A percentile compares a stretch with the other conserved stretches of the same genome.
Evolutionary conservation across 2,888 invertebrate genomes (phyloP).

Genomic region (Pterostichus niger): DNA sequence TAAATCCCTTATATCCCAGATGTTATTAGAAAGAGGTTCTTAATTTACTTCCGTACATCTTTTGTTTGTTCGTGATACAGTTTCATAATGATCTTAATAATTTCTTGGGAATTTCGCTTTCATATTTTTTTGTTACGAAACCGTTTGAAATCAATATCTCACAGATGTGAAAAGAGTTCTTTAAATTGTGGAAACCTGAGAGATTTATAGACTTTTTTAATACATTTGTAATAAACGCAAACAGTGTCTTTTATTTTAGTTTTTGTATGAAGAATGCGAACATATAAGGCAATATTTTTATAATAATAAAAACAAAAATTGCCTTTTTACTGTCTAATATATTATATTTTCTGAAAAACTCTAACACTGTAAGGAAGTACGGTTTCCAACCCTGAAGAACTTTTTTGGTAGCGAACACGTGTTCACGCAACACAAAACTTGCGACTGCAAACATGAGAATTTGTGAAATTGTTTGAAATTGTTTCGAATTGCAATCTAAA

Average conservation of each 20-base stretch:
- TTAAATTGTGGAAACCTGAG: neutral
- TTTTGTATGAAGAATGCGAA: slow-evolving; percentile 7
- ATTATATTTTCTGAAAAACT: neutral
- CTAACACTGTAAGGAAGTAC: too few relatives aligned
- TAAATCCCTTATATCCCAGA: slow-evolving; percentile 2
- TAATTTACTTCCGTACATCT: slow-evolving; percentile 22
- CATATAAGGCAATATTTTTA: slow-evolving; percentile 21
- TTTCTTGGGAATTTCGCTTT: neutral
- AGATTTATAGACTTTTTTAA: slow-evolving; percentile 34
- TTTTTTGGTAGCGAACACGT: neutral
- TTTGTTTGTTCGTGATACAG: slow-evolving; percentile 14
- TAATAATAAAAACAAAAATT: slow-evolving; percentile 35
- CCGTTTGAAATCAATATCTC: neutral
- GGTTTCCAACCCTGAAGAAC: neutral
- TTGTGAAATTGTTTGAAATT: slow-evolving; percentile 1
- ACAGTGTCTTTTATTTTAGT: neutral
- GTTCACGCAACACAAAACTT: neutral
- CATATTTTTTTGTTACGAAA: slow-evolving; percentile 3
- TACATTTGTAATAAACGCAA: neutral
- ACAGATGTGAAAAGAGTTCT: slow-evolving; percentile 19
- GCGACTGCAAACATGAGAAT: neutral
- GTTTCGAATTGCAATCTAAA: neutral
- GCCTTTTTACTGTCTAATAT: neutral
- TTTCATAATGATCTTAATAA: slow-evolving; percentile 38
- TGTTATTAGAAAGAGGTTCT: slow-evolving; percentile 13